A percentile compares a stretch with the other conserved stretches of the same genome.
Conservation (phyloP, 2,113 vertebrate genomes). For the Rhynchomys soricoides region DNA sequence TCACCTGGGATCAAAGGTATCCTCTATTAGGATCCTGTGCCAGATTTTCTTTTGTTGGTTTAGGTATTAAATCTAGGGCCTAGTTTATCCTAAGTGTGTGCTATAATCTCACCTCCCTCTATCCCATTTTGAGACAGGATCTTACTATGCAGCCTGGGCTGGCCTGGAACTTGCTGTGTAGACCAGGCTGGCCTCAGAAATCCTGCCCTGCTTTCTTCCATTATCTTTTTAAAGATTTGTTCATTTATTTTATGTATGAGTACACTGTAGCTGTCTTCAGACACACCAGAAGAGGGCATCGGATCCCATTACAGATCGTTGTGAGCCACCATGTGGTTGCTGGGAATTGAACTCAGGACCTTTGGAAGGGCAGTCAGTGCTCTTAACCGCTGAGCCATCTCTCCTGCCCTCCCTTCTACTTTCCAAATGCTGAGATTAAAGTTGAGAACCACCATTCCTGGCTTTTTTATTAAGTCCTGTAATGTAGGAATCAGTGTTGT, state of each 20-base stretch:
- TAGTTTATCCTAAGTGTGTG: neutral
- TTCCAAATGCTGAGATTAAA: neutral
- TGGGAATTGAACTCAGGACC: no score
- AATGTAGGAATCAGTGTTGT: neutral
- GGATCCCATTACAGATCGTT: no score
- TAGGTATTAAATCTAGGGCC: neutral
- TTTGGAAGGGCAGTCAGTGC: no score
- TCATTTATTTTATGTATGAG: no score
- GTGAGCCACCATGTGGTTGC: no score
- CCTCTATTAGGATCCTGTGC: neutral
- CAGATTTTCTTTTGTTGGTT: neutral
- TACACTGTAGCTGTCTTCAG: no score
- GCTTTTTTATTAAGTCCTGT: neutral
- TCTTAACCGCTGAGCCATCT: no score
- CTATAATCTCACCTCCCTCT: neutral
- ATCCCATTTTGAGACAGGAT: neutral
- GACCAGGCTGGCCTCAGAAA: neutral
- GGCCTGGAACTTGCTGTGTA: neutral
- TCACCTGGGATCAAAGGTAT: neutral
- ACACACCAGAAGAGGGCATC: no score
- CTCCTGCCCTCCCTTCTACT: no score
- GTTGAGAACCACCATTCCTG: neutral
- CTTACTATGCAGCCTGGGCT: neutral
- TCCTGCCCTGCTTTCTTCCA: no score
- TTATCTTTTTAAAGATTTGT: no score